phyloP scores from a whole-genome alignment of 2,888 invertebrate species.

The Metellina segmentata region DNA sequence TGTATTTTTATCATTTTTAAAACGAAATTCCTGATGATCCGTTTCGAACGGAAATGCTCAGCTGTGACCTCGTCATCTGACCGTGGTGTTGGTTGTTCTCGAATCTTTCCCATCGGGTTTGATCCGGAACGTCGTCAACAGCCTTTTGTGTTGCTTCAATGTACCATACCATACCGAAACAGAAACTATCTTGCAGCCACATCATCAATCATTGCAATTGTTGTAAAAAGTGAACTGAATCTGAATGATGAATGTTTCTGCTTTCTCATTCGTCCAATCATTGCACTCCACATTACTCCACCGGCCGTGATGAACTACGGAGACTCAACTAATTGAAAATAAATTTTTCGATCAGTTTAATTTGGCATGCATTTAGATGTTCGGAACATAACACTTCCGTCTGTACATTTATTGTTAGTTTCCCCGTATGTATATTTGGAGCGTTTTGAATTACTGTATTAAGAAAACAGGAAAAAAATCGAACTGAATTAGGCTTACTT shows the following conservation, averaged over 20 bases:
- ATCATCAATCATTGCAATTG: not conserved
- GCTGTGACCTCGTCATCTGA: too few species aligned
- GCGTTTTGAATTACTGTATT: slow-evolving; percentile 19
- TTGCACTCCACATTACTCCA: slow-evolving; percentile 64
- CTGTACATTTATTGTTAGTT: slow-evolving; percentile 28
- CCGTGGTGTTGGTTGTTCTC: not conserved
- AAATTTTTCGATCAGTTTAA: slow-evolving; percentile 36
- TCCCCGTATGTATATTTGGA: slow-evolving; percentile 33
- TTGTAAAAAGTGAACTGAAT: slow-evolving; percentile 44
- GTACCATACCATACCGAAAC: not conserved
- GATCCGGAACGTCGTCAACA: not conserved
- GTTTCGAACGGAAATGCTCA: too few species aligned
- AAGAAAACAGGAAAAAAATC: slow-evolving; percentile 27
- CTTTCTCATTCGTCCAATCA: slow-evolving; percentile 70
- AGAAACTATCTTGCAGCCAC: not conserved
- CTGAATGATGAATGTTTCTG: slow-evolving; percentile 28
- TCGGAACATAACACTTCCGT: slow-evolving; percentile 50
- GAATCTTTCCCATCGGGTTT: too few species aligned
- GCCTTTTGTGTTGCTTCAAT: not conserved
- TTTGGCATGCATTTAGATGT: slow-evolving; percentile 71
- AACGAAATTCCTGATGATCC: too few species aligned
- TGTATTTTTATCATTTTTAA: too few species aligned
- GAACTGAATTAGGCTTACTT: slow-evolving; percentile 57
- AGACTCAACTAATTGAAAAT: slow-evolving; percentile 30
- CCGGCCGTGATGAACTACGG: slow-evolving; percentile 67